phyloP scores from a whole-genome alignment of 2,113 vertebrate species.

The Muscicapa adusta region DNA sequence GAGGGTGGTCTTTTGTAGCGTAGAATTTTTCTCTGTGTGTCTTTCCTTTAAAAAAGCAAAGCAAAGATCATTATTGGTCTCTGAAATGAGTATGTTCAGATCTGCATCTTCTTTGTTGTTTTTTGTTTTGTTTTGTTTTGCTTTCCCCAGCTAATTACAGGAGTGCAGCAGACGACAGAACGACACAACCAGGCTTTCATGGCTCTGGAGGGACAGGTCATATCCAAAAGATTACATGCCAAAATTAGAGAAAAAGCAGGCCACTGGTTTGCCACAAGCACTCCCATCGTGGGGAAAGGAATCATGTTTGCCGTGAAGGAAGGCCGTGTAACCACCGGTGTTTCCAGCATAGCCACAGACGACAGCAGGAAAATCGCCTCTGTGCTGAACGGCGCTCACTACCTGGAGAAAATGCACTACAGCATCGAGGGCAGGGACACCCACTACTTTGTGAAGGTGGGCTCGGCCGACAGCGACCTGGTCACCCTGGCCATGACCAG shows the following conservation, averaged over 20 bases:
- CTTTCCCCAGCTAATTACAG: conserved; percentile 86
- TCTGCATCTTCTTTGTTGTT: background rate
- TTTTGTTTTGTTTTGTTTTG: background rate
- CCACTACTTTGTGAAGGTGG: conserved; percentile 96
- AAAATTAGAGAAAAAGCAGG: conserved; percentile 86
- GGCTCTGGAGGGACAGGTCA: conserved; percentile 93
- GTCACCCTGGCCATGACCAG: conserved; percentile 89
- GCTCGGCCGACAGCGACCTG: conserved; percentile 89
- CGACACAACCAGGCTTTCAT: conserved; percentile 97
- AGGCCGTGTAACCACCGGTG: conserved; percentile 84
- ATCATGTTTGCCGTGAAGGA: conserved; percentile 96
- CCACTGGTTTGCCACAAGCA: conserved; percentile 94
- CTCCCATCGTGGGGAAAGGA: conserved; percentile 92
- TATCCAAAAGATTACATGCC: conserved; percentile 85
- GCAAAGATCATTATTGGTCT: background rate
- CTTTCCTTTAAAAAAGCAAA: background rate
- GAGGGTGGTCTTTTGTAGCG: background rate
- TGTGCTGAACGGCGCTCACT: conserved; percentile 90
- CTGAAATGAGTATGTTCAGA: background rate
- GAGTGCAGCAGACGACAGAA: conserved; percentile 94
- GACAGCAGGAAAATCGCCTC: conserved; percentile 92
- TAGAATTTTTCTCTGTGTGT: background rate
- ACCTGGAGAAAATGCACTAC: conserved; percentile 95
- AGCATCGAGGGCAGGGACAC: conserved; percentile 92
- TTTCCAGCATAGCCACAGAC: conserved; percentile 88